Evolutionary conservation across 2,888 invertebrate species (phyloP).

Genomic region (Globia sparganii): DNA sequence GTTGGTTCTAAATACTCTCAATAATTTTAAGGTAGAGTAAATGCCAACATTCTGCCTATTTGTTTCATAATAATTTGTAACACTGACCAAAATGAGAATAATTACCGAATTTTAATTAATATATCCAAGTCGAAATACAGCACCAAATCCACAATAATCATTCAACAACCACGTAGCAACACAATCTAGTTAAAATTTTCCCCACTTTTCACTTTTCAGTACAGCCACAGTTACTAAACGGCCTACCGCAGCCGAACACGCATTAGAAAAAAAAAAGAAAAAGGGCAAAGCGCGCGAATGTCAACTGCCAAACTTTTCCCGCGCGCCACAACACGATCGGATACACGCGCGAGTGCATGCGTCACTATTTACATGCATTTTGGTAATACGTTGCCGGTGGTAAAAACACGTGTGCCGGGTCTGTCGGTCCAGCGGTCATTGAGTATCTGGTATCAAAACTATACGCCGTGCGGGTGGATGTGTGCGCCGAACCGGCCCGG

Average conservation of each 20-base stretch:
- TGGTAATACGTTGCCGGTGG: conserved; percentile 74
- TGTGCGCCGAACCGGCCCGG: conserved; percentile 87
- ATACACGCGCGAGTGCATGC: conserved; percentile 78
- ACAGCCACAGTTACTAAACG: conserved; percentile 63
- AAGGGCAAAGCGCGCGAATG: conserved; percentile 75
- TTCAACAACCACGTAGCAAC: conserved; percentile 50
- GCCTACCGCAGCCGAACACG: conserved; percentile 61
- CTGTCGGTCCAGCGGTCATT: conserved; percentile 92
- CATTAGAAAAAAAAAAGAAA: conserved; percentile 69
- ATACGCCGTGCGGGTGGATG: conserved; percentile 83
- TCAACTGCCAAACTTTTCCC: conserved; percentile 80
- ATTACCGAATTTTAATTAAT: conserved; percentile 49
- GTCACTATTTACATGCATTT: conserved; percentile 86
- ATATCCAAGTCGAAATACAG: conserved; percentile 56
- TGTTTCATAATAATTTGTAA: not conserved
- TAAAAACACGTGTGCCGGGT: conserved; percentile 90
- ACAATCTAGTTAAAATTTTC: conserved; percentile 49
- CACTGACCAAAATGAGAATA: conserved; percentile 26
- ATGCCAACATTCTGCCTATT: conserved; percentile 19
- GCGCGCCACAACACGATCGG: conserved; percentile 75
- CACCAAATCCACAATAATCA: conserved; percentile 62
- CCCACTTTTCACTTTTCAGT: conserved; percentile 66
- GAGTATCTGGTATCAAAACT: conserved; percentile 88
- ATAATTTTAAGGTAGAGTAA: not conserved
- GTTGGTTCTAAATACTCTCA: not conserved